Evolutionary conservation across 35 echinoderm and acorn worm genomes (phyloP), one percentile per base, ranked within the genome.

Genomic region (Ophioderma brevispina): DNA sequence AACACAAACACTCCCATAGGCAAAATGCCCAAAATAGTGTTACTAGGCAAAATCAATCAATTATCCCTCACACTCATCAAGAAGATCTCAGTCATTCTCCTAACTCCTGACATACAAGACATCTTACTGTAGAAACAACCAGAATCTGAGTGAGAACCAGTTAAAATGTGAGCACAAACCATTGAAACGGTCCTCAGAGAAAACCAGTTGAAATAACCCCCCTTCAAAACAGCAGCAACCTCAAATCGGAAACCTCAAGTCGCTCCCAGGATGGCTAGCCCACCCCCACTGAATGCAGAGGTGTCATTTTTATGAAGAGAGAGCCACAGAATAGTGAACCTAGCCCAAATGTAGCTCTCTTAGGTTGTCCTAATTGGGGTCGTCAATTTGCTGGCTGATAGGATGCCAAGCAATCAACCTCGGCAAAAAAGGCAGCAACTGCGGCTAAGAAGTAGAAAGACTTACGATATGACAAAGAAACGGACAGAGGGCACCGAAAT

Each of bases 371-470:
- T 78, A 83, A 41, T 78, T 98, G 96, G 90, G 96, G 96, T 1
- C 39, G 96, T 15, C 89, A 80, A 39, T 98, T 98, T 82, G 86
- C 89, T 33, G 87, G 37, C n/a, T 32, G 93, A 98, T 36, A 92
- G 96, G 76, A 76, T 75, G 50, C 89, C 14, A 98, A 95, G 35
- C 96, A 98, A 79, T 50, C 6, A 41, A 59, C 31, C 63, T 98
- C 36, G 94, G 96, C 78, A 85, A 94, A 78, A 91, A 98, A 70
- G 33, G 41, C 76, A 35, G 76, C 81, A 21, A 85, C 81, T 19
- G 92, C n/a, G n/a, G n/a, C 80, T 6, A 92, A 88, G 38, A 92
- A 94, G 38, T n/a, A 80, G 96, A 40, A 98, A 98, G 84, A 87
- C 89, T 13, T 98, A 92, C 85, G 93, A 98, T 82, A 86, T 79